Percentiles rank a stretch among this genome's conserved stretches.
Conservation (phyloP, 2,888 invertebrate species). For the Parasteatoda lunata region DNA sequence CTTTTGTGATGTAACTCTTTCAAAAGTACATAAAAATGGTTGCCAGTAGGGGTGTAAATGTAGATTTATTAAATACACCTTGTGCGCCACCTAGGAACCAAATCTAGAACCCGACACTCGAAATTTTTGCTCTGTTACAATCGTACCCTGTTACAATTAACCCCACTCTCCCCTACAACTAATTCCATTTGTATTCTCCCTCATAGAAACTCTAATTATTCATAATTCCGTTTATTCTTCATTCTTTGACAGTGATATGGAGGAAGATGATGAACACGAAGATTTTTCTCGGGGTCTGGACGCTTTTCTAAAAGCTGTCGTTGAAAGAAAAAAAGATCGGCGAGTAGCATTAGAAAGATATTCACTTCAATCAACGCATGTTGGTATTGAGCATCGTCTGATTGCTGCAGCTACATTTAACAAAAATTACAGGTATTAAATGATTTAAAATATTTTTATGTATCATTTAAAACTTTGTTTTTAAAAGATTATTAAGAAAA, state of each 20-base stretch:
- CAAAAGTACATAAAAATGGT: too few relatives aligned
- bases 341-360: slow-evolving; percentile 70
- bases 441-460: not conserved
- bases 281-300: slow-evolving; percentile 74
- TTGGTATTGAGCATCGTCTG: slow-evolving; percentile 74
- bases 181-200: too few relatives aligned
- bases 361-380: slow-evolving; percentile 70
- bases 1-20: too few relatives aligned
- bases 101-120: too few relatives aligned
- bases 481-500: not conserved
- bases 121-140: too few relatives aligned
- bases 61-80: too few relatives aligned
- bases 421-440: slow-evolving; percentile 74
- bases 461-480: not conserved
- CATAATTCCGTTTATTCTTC: not conserved
- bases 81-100: too few relatives aligned
- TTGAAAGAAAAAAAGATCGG: slow-evolving; percentile 71
- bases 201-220: too few relatives aligned
- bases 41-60: too few relatives aligned
- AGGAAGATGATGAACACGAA: slow-evolving; percentile 73
- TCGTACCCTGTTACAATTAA: too few relatives aligned
- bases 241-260: slow-evolving; percentile 69
- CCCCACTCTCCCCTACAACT: too few relatives aligned
- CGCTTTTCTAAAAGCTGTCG: slow-evolving; percentile 72
- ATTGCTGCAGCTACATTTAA: slow-evolving; percentile 74